These are phyloP conservation scores for Melipona quadrifasciata DNA, from an alignment of 1,140 invertebrate genomes.

Conservation along the genomic window DNA sequence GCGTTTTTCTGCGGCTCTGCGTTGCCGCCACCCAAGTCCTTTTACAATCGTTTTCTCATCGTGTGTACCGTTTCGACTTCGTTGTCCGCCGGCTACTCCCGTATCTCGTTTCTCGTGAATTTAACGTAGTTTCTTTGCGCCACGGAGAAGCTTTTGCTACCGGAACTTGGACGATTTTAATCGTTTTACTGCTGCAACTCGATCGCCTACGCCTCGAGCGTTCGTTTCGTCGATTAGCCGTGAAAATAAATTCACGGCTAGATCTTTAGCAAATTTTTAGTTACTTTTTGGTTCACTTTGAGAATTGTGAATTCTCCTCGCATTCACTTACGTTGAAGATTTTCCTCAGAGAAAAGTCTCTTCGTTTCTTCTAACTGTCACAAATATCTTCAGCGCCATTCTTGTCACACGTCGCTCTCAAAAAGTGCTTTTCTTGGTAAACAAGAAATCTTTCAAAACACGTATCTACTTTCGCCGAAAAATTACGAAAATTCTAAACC, in stretches of 20 bases:
- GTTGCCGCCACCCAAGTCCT: constrained; percentile 19
- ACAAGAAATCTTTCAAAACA: neutral
- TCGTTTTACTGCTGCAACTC: neutral
- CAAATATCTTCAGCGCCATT: too few relatives aligned
- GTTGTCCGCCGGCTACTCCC: neutral
- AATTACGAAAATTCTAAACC: neutral
- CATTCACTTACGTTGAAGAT: too few relatives aligned
- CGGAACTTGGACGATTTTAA: neutral
- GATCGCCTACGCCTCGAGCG: neutral
- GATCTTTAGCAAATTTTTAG: neutral
- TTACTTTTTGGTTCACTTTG: neutral
- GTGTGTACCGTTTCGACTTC: neutral
- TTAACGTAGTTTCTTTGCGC: neutral
- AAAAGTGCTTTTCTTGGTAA: neutral
- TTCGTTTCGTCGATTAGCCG: neutral
- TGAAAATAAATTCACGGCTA: too few relatives aligned
- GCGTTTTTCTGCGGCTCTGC: constrained; percentile 42
- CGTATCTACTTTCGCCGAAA: neutral
- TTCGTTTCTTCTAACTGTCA: too few relatives aligned
- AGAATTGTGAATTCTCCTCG: too few relatives aligned
- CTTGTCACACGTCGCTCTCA: too few relatives aligned
- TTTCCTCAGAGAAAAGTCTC: too few relatives aligned
- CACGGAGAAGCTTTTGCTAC: neutral
- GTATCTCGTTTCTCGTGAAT: constrained; percentile 5
- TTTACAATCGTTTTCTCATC: constrained; percentile 43